Percentiles rank a stretch among this genome's conserved stretches.
Evolutionary conservation across 2,888 invertebrate genomes (phyloP).

Genomic region (Apamea monoglypha): DNA sequence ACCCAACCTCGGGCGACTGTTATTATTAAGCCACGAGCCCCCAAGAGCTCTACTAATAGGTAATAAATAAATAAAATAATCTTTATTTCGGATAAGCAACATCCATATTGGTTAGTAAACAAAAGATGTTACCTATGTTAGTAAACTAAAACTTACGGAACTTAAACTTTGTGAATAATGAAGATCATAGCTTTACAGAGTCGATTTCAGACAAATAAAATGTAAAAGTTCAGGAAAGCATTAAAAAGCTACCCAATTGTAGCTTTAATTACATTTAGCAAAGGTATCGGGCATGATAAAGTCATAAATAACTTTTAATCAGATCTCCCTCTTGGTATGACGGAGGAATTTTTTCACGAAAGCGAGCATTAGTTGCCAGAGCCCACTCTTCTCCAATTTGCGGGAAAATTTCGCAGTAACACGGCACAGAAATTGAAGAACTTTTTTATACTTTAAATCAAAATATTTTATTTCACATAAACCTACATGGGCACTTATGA

Average conservation of each 20-base stretch:
- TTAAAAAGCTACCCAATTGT: not conserved
- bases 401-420: constrained; percentile 19
- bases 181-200: not conserved
- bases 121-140: too few relatives aligned
- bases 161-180: not conserved
- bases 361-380: constrained; percentile 5
- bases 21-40: not conserved
- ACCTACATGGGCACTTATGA: too few relatives aligned
- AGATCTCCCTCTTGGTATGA: constrained; percentile 24
- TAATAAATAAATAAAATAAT: too few relatives aligned
- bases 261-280: constrained; percentile 13
- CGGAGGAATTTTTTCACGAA: constrained; percentile 36
- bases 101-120: too few relatives aligned
- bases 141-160: too few relatives aligned
- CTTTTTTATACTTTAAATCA: not conserved
- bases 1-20: not conserved
- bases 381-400: constrained; percentile 35
- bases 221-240: not conserved
- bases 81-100: too few relatives aligned
- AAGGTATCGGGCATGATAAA: constrained; percentile 16
- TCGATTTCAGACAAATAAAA: not conserved
- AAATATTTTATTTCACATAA: too few relatives aligned
- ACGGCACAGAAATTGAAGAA: constrained; percentile 15
- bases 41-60: too few relatives aligned
- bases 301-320: constrained; percentile 44